These are phyloP conservation scores for Genyomyrus donnyi DNA, from an alignment of 2,113 vertebrate genomes.

Conservation along the genomic window DNA sequence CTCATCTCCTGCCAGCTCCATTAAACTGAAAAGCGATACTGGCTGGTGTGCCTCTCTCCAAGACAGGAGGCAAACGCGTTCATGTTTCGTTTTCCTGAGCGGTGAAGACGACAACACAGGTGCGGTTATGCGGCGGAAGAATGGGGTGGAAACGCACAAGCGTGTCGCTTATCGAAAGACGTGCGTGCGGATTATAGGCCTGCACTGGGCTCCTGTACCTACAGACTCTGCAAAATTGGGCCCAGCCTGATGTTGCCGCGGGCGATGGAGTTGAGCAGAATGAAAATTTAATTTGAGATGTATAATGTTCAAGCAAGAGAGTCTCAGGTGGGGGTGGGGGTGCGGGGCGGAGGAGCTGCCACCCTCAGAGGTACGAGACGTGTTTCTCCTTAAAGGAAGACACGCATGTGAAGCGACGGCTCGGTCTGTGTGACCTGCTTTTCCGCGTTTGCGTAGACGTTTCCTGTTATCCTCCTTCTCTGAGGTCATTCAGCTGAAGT, in stretches of 20 bases:
- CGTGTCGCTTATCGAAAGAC: background rate
- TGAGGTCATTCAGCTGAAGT: background rate
- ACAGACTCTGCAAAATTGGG: background rate
- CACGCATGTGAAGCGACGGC: background rate
- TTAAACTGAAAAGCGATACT: background rate
- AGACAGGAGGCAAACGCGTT: background rate
- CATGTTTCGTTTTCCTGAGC: background rate
- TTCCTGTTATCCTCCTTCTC: background rate
- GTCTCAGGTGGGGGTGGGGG: background rate
- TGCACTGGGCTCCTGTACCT: background rate
- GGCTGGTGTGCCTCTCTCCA: background rate
- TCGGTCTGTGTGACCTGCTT: background rate
- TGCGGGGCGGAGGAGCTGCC: too few relatives aligned
- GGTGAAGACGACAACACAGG: background rate
- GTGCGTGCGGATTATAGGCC: background rate
- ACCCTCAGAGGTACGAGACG: background rate
- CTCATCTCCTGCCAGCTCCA: background rate
- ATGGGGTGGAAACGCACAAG: background rate
- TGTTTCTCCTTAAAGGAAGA: background rate
- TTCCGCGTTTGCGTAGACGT: background rate
- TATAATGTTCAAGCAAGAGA: background rate
- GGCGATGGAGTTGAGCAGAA: background rate
- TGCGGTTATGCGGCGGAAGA: background rate
- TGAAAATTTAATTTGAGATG: background rate
- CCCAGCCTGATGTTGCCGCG: background rate